Percentiles rank a stretch among this genome's conserved stretches.
These are phyloP conservation scores for Gadopsis marmoratus DNA, from an alignment of 2,797 vertebrate species.

Conservation along the genomic window DNA sequence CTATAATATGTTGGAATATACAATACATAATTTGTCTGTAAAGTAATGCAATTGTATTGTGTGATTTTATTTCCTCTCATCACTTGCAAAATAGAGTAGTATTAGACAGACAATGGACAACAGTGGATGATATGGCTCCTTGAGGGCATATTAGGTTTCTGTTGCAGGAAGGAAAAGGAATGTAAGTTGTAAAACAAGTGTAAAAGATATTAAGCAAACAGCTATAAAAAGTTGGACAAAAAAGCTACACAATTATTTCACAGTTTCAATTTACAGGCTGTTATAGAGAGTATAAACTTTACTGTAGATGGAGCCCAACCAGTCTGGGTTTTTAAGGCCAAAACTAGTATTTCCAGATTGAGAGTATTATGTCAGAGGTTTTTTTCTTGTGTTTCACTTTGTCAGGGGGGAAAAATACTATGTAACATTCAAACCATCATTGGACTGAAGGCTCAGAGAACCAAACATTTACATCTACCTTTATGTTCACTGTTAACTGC, in stretches of 20 bases:
- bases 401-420: neutral
- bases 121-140: slow-evolving; percentile 1
- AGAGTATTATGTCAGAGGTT: neutral
- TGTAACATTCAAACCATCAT: slow-evolving; percentile 9
- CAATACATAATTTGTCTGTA: neutral
- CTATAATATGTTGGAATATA: neutral
- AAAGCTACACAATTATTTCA: neutral
- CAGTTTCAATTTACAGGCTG: neutral
- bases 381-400: neutral
- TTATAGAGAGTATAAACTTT: neutral
- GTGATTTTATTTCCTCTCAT: neutral
- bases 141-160: slow-evolving; percentile 5
- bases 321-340: neutral
- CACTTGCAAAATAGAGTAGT: neutral
- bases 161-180: slow-evolving; percentile 17
- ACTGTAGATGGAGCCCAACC: no score
- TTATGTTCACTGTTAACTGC: no score
- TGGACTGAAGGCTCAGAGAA: neutral
- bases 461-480: neutral
- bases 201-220: slow-evolving; percentile 11
- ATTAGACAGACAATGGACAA: neutral
- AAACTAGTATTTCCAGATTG: neutral
- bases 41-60: neutral
- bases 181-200: neutral
- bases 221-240: neutral